Evolutionary conservation across 2,888 invertebrate genomes (phyloP), one percentile per base, ranked within the genome.

Genomic region (Agriotes lineatus): DNA sequence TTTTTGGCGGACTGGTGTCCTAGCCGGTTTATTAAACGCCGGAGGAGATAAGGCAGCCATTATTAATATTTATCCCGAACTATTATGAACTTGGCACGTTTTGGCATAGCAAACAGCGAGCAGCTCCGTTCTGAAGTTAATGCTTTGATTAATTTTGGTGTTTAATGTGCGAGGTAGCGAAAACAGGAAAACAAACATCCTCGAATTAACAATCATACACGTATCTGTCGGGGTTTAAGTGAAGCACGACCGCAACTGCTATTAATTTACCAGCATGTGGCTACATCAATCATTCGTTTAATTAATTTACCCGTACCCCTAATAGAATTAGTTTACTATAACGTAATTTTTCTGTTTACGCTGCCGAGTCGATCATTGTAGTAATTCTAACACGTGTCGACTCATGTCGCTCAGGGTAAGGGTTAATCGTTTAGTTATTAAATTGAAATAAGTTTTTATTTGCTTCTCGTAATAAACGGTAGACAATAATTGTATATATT

Each of bases 61-160:
- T 52, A 39, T 56, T 58, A 58, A 65, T 65, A 65, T 50, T 48
- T 57, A 64, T 45, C 35, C 19, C 57, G 19, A 35, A 58, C 50
- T 50, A 59, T 59, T 63, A 54, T 22, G 20, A 63, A 56, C 63
- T 63, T 22, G 56, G 63, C 56, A 63, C 56, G 63, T 63, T 63
- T 56, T 33, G 63, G 54, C 35, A 63, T 35, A 18, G 63, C 22
- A 63, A 63, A 63, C 63, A 63, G 25, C 20, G 56, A 62, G n/a
- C 48, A 50, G 56, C 37, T 56, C 52, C 37, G 37, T 22, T 45
- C 57, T 60, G 45, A 67, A 67, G 56, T 67, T 67, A 57, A 61
- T 62, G 62, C 61, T 67, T 67, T 67, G 67, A 67, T 67, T 61
- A 67, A 62, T 67, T 67, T 62, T 20, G 35, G 37, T 58, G 62